Evolutionary conservation across 2,113 vertebrate species (phyloP).

Genomic region (Alligator sinensis): DNA sequence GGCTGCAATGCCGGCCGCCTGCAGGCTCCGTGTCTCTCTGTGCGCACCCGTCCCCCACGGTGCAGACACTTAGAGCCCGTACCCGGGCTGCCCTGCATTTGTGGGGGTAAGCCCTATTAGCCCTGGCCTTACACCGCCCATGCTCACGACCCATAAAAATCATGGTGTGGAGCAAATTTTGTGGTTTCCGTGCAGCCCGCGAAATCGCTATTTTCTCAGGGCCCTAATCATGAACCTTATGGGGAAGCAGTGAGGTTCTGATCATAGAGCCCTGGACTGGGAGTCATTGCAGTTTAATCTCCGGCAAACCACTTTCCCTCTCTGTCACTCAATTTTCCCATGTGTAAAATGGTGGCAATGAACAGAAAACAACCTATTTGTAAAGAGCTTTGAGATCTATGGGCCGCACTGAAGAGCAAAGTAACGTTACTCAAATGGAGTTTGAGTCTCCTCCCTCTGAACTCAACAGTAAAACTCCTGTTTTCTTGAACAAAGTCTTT

Average conservation of each 20-base stretch:
- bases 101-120: no score
- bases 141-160: no score
- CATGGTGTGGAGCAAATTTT: no score
- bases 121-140: no score
- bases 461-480: not conserved
- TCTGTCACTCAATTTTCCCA: not conserved
- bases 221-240: not conserved
- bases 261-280: not conserved
- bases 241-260: not conserved
- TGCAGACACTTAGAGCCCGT: no score
- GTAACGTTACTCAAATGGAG: not conserved
- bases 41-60: no score
- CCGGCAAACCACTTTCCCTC: not conserved
- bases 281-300: not conserved
- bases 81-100: no score
- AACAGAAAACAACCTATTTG: not conserved
- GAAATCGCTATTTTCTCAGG: no score
- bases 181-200: no score
- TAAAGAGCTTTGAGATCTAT: not conserved
- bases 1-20: no score
- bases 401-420: not conserved
- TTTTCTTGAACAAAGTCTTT: not conserved
- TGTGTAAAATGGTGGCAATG: not conserved
- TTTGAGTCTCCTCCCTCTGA: not conserved
- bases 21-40: no score